Conservation (phyloP, 2,113 vertebrate species). For the Coregonus clupeaformis region DNA sequence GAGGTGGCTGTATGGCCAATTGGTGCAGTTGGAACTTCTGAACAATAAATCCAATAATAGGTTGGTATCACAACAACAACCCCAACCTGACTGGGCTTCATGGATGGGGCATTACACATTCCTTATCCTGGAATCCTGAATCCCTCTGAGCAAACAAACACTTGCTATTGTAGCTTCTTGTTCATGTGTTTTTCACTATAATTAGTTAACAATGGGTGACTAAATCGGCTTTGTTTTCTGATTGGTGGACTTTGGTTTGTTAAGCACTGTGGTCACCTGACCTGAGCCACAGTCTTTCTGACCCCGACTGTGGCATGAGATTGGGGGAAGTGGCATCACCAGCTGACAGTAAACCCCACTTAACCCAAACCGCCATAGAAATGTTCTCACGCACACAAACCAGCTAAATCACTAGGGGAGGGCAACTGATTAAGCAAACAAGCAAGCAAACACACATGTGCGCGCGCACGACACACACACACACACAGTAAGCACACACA, state of each 20-base stretch:
- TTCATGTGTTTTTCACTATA: slow-evolving; percentile 24
- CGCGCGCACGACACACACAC: slow-evolving; percentile 16
- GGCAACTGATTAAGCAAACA: slow-evolving; percentile 16
- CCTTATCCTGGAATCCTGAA: slow-evolving; percentile 17
- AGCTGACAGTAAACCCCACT: slow-evolving; percentile 23
- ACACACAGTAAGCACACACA: slow-evolving; percentile 30
- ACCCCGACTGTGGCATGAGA: neutral
- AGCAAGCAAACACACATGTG: slow-evolving; percentile 15
- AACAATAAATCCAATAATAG: too few species aligned
- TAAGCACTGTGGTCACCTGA: slow-evolving; percentile 26
- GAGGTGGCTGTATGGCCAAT: too few species aligned
- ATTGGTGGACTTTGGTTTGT: slow-evolving; percentile 3
- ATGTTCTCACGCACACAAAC: too few species aligned
- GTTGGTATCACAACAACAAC: too few species aligned
- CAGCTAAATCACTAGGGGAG: neutral
- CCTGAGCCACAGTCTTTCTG: neutral
- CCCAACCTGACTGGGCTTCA: too few species aligned
- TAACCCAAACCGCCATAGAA: too few species aligned
- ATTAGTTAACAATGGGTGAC: slow-evolving; percentile 22
- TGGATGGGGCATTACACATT: too few species aligned
- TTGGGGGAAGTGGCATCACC: slow-evolving; percentile 53
- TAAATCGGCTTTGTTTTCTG: slow-evolving; percentile 33
- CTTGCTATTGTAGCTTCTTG: slow-evolving; percentile 24
- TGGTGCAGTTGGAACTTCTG: too few species aligned
- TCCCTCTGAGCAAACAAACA: slow-evolving; percentile 22